A percentile compares a stretch with the other conserved stretches of the same genome.
These are phyloP conservation scores for Vollenhovia emeryi DNA, from an alignment of 1,140 invertebrate genomes.

Conservation along the genomic window DNA sequence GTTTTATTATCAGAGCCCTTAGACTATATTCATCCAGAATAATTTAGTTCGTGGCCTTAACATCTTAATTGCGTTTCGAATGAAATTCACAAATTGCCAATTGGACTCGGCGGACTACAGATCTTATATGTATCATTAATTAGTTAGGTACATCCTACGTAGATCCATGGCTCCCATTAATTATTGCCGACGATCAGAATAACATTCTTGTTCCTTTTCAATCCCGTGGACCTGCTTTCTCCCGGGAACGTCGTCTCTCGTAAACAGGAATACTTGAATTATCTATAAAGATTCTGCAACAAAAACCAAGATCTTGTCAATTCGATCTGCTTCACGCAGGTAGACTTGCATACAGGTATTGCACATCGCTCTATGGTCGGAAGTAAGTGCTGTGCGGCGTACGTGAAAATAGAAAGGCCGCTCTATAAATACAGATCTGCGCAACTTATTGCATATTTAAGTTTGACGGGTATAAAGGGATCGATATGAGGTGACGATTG, in stretches of 20 bases:
- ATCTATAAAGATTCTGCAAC: slow-evolving; percentile 4
- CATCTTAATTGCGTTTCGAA: not conserved
- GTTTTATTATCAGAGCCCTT: too few species aligned
- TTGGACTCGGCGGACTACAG: not conserved
- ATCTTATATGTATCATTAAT: not conserved
- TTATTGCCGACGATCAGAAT: not conserved
- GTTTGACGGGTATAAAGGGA: not conserved
- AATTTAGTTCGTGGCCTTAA: not conserved
- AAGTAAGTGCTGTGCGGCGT: not conserved
- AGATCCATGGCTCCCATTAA: not conserved
- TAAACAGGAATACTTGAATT: not conserved
- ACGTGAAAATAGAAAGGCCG: slow-evolving; percentile 17
- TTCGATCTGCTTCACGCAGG: not conserved
- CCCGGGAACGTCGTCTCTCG: not conserved
- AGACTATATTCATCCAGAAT: too few species aligned
- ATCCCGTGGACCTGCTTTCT: not conserved
- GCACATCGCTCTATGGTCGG: not conserved
- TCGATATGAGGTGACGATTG: slow-evolving; percentile 46
- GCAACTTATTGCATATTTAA: slow-evolving; percentile 38
- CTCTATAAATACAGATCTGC: slow-evolving; percentile 5
- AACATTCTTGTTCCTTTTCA: not conserved
- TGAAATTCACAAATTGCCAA: not conserved
- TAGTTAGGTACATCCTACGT: not conserved
- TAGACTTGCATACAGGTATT: not conserved
- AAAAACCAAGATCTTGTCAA: not conserved